Conservation (phyloP, 2,797 vertebrate genomes). For the Lepus oiostolus region DNA sequence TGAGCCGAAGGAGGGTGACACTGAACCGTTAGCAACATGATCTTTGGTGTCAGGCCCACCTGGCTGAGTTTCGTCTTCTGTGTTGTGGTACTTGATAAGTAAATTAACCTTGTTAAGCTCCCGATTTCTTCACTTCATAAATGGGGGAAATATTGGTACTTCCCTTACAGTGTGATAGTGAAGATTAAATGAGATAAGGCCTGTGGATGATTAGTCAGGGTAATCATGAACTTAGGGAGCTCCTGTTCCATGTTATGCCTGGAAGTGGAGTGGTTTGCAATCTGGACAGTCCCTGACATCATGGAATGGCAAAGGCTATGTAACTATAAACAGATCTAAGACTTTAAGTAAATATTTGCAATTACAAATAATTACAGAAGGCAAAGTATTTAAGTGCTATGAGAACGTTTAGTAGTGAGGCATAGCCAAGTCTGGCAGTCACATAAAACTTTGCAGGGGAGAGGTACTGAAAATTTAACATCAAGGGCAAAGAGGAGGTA, state of each 20-base stretch:
- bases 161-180: not conserved
- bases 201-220: not conserved
- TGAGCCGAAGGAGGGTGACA: not conserved
- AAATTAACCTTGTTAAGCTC: not conserved
- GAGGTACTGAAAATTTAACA: not conserved
- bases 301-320: not conserved
- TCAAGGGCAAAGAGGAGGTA: not conserved
- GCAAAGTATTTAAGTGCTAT: not conserved
- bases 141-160: not conserved
- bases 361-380: not conserved
- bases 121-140: not conserved
- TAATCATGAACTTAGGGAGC: rapidly evolving
- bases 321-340: not conserved
- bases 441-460: not conserved
- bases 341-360: not conserved
- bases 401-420: not conserved
- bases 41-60: not conserved
- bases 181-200: not conserved
- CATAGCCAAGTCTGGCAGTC: not conserved
- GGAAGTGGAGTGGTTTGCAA: not conserved
- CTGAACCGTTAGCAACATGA: no score
- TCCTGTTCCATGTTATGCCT: not conserved
- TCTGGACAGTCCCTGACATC: not conserved
- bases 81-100: not conserved
- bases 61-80: not conserved